Evolutionary conservation across 2,797 vertebrate genomes (phyloP).

Genomic region (Myotis findleyi): DNA sequence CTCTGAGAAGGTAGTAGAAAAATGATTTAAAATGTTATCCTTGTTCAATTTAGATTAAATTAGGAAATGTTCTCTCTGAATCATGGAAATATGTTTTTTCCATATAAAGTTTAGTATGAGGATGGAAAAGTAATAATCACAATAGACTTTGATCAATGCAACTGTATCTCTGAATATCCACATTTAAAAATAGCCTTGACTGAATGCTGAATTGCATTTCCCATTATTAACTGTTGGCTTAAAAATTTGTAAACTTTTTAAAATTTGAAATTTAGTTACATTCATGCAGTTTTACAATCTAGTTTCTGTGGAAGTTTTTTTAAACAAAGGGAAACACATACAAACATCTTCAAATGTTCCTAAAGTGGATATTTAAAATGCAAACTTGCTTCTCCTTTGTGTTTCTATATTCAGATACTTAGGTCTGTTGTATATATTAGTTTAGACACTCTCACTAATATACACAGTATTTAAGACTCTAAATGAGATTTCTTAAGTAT

Average conservation of each 20-base stretch:
- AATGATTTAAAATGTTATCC: conserved; percentile 71
- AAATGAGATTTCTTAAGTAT: conserved; percentile 90
- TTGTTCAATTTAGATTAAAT: conserved; percentile 70
- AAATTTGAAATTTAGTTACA: conserved; percentile 84
- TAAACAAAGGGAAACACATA: conserved; percentile 79
- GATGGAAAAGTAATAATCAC: conserved; percentile 63
- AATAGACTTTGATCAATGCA: conserved; percentile 79
- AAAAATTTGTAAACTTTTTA: conserved; percentile 81
- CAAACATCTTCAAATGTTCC: conserved; percentile 79
- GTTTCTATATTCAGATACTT: conserved; percentile 84
- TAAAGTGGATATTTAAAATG: conserved; percentile 86
- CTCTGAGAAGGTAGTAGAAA: conserved; percentile 62
- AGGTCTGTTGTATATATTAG: conserved; percentile 88
- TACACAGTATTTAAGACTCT: conserved; percentile 90
- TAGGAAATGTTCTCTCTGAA: conserved; percentile 74
- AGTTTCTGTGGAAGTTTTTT: conserved; percentile 83
- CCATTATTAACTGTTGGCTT: conserved; percentile 72
- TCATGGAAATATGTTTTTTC: conserved; percentile 69
- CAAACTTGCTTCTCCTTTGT: conserved; percentile 82
- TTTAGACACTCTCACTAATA: conserved; percentile 91
- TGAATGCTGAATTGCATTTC: conserved; percentile 74
- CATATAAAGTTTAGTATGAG: conserved; percentile 68
- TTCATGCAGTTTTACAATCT: conserved; percentile 83
- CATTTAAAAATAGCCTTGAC: conserved; percentile 83
- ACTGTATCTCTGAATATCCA: conserved; percentile 81